phyloP scores from a whole-genome alignment of 2,888 invertebrate genomes.

The Macroteleia sp. region DNA sequence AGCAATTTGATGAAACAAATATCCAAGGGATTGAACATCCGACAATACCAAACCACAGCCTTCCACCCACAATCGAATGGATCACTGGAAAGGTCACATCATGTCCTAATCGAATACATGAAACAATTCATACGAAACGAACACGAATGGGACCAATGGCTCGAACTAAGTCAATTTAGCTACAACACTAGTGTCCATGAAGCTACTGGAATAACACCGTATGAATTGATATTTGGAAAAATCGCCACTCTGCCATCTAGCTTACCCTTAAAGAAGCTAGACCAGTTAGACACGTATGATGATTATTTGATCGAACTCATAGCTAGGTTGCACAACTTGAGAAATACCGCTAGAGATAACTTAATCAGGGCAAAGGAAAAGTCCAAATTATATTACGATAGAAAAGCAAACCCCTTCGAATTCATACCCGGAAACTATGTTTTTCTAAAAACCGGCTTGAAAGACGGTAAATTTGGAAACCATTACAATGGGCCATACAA shows the following conservation, averaged over 20 bases:
- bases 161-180: background rate
- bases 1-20: background rate
- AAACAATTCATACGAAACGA: background rate
- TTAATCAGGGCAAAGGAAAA: background rate
- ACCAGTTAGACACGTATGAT: too few species aligned
- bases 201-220: background rate
- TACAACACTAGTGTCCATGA: slow-evolving; percentile 9
- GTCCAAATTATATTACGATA: background rate
- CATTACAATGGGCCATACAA: background rate
- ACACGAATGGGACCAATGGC: background rate
- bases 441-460: background rate
- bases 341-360: background rate
- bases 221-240: slow-evolving; percentile 10
- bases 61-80: background rate
- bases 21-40: too few species aligned
- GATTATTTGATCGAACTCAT: too few species aligned
- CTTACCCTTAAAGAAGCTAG: background rate
- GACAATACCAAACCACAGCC: background rate
- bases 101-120: background rate
- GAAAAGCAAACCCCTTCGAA: background rate
- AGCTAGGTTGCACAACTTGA: too few species aligned
- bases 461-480: background rate
- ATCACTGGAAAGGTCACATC: background rate
- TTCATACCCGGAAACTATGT: background rate
- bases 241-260: background rate